Conservation (phyloP, 2,888 invertebrate genomes). For the Nymphalis c-album region DNA sequence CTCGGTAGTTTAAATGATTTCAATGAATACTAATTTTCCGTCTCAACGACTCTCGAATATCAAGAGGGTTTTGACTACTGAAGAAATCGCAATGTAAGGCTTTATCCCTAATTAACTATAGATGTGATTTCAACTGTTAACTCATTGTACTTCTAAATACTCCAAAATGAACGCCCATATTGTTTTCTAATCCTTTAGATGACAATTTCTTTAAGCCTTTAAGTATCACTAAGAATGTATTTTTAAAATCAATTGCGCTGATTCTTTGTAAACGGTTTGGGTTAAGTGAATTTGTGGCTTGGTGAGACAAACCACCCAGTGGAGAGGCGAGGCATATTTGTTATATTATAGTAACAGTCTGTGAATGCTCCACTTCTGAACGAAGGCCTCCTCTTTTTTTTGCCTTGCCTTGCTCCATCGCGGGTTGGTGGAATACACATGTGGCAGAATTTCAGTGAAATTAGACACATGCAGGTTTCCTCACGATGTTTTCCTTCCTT, state of each 20-base stretch:
- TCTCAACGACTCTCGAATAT: slow-evolving; percentile 28
- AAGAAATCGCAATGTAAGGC: slow-evolving; percentile 41
- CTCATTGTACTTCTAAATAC: slow-evolving; percentile 47
- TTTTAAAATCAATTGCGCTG: slow-evolving; percentile 27
- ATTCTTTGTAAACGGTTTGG: slow-evolving; percentile 4
- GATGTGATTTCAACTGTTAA: slow-evolving; percentile 50
- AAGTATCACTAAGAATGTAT: slow-evolving; percentile 25
- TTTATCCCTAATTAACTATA: slow-evolving; percentile 50
- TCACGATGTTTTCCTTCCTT: too few species aligned
- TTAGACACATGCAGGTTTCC: too few species aligned
- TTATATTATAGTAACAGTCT: background rate
- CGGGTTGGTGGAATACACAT: too few species aligned
- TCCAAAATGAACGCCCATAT: slow-evolving; percentile 40
- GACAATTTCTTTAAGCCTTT: slow-evolving; percentile 36
- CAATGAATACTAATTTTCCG: slow-evolving; percentile 28
- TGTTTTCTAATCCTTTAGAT: slow-evolving; percentile 44
- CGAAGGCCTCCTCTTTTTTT: too few species aligned
- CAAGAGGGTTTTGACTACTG: slow-evolving; percentile 25
- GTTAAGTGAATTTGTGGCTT: slow-evolving; percentile 24
- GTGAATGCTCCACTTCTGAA: too few species aligned
- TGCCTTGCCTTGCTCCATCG: too few species aligned
- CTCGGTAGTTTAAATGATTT: slow-evolving; percentile 17
- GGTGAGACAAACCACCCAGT: slow-evolving; percentile 1
- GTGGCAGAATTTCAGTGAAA: too few species aligned
- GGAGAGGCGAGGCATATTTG: background rate